Conservation (phyloP, 2,888 invertebrate species). For the Deilephila elpenor region DNA sequence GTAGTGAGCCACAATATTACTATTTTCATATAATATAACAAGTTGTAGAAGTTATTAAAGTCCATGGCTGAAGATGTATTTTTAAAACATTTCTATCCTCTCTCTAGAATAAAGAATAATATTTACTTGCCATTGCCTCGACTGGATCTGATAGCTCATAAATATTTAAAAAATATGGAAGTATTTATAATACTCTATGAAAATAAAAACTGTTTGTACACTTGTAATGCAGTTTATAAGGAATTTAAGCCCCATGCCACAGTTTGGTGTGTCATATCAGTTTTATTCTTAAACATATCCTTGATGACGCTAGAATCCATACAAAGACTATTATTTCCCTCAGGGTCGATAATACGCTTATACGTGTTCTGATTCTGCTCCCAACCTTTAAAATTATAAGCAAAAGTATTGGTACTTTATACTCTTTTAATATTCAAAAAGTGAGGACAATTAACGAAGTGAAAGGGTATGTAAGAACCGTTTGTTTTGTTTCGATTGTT, state of each 20-base stretch:
- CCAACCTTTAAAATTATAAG: no score
- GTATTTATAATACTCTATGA: not conserved
- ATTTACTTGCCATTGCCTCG: not conserved
- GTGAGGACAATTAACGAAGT: conserved; percentile 49
- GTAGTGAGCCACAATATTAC: no score
- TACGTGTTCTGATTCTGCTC: no score
- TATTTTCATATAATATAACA: no score
- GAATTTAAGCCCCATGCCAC: no score
- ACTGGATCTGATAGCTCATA: not conserved
- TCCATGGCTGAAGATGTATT: conserved; percentile 16
- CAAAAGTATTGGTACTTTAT: conserved; percentile 55
- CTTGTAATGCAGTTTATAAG: no score
- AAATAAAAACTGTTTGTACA: no score
- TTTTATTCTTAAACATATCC: no score
- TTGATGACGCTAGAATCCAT: no score
- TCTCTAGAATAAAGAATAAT: not conserved
- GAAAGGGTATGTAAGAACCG: conserved; percentile 65
- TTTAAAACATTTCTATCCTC: conserved; percentile 4
- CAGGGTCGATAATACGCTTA: not conserved
- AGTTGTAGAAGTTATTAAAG: not conserved
- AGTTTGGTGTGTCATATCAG: no score
- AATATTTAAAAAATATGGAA: not conserved
- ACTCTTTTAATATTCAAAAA: conserved; percentile 67
- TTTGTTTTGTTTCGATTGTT: not conserved
- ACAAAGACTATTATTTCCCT: not conserved